Conservation (phyloP, 2,113 vertebrate genomes). For the Plotosus lineatus region DNA sequence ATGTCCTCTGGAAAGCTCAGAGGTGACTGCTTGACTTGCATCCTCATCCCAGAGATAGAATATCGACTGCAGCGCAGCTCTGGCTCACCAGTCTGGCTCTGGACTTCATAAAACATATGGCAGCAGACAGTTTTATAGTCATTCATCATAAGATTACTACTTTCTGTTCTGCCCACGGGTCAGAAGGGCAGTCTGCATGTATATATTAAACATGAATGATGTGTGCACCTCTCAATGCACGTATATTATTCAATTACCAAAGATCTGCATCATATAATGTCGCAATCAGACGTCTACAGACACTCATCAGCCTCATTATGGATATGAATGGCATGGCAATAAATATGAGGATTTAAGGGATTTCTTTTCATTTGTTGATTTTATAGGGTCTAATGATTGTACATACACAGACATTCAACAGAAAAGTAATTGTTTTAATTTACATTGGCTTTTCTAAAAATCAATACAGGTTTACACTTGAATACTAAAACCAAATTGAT, state of each 20-base stretch:
- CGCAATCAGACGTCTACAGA: no score
- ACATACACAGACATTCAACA: no score
- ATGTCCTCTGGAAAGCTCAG: conserved; percentile 53
- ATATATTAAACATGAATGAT: not conserved
- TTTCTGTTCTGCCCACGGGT: not conserved
- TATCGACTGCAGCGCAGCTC: conserved; percentile 49
- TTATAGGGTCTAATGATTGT: no score
- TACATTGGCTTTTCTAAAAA: no score
- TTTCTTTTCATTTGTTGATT: no score
- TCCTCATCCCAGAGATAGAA: conserved; percentile 48
- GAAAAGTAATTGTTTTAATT: no score
- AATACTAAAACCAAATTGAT: no score
- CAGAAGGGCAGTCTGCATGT: not conserved
- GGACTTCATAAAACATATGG: conserved; percentile 61
- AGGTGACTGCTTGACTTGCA: conserved; percentile 42
- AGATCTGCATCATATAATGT: not conserved
- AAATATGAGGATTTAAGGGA: no score
- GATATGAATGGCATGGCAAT: no score
- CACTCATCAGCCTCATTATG: no score
- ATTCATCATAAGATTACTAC: conserved; percentile 25
- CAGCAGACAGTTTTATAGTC: conserved; percentile 45
- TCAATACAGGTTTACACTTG: no score
- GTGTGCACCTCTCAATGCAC: not conserved
- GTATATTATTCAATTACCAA: not conserved
- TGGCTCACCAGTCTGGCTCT: conserved; percentile 46